Evolutionary conservation across 1,140 invertebrate species (phyloP), one percentile per base, ranked within the genome.

Genomic region (Gonioctena quinquepunctata): DNA sequence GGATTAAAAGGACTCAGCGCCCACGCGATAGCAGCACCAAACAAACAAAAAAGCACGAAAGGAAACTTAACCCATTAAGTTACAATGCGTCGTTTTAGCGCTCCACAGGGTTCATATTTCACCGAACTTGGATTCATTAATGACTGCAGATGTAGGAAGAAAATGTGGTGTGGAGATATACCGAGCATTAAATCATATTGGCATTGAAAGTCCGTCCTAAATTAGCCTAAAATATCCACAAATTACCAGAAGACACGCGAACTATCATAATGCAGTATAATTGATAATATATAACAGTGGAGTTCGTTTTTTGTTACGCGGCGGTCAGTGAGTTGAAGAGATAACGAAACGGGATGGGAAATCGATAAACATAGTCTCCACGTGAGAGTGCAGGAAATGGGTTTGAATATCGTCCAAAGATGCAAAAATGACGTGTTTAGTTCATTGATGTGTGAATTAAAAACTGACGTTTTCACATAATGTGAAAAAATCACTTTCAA

Each of bases 221-320:
- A 59, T 59, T 59, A 25, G 21, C 56, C 25, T 59, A 59, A 59
- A 59, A 25, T 59, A n/a, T 28, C 0, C 25, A 59, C 23, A 59
- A 59, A 59, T 26, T 28, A 26, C 56, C 18, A 11, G 21, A 25
- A 59, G 21, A 59, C 56, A 59, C 56, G 56, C 56, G 56, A 59
- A 59, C 56, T 59, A 59, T 59, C 56, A 59, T 59, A 59, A 59
- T 59, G 56, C 56, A 28, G 56, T 59, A 59, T 59, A 59, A 59
- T 59, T 59, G 56, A 59, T 59, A 59, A 59, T 16, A 25, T 26
- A 59, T 25, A 25, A 26, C 23, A 42, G 33, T n/a, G 33, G 33
- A 42, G 11, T 42, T 11, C 11, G 33, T 42, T 42, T 42, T 42
- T 42, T 42, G 13, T 11, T 42, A 42, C 33, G 2, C 3, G 56